phyloP scores from a whole-genome alignment of 2,888 invertebrate species.

The Acronicta psi region DNA sequence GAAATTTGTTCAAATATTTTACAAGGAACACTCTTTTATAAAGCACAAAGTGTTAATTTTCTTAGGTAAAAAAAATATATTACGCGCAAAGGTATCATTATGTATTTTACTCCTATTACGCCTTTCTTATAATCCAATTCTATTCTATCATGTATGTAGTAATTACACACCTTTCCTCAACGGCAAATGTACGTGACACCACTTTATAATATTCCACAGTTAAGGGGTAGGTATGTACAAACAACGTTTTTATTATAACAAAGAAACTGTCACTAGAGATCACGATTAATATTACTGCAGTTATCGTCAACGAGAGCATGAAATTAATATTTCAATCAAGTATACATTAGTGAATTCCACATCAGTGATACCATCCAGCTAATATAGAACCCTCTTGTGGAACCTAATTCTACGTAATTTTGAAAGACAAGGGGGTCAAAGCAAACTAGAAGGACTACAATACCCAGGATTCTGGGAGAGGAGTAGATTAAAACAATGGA shows the following conservation, averaged over 20 bases:
- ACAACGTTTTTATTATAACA: neutral
- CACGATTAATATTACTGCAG: slow-evolving; percentile 12
- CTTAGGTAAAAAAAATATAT: slow-evolving; percentile 30
- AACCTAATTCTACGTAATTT: slow-evolving; percentile 36
- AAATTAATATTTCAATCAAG: slow-evolving; percentile 85
- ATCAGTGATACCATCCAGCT: slow-evolving; percentile 63
- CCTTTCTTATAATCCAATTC: slow-evolving; percentile 53
- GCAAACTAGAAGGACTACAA: slow-evolving; percentile 68
- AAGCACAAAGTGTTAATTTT: slow-evolving; percentile 56
- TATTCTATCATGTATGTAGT: slow-evolving; percentile 48
- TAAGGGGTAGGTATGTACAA: slow-evolving; percentile 14
- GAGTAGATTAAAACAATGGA: slow-evolving; percentile 87
- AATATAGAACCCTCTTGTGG: slow-evolving; percentile 56
- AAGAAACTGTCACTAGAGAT: slow-evolving; percentile 6
- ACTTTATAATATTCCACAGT: slow-evolving; percentile 16
- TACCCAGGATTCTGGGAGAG: slow-evolving; percentile 75
- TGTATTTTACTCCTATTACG: slow-evolving; percentile 60
- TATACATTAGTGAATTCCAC: slow-evolving; percentile 70
- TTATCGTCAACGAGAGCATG: slow-evolving; percentile 60
- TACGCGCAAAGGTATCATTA: slow-evolving; percentile 58
- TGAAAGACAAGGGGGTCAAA: slow-evolving; percentile 58
- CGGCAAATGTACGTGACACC: slow-evolving; percentile 30
- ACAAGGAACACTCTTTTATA: slow-evolving; percentile 35
- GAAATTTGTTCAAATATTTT: slow-evolving; percentile 11
- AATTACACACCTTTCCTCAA: slow-evolving; percentile 47